Evolutionary conservation across 2,797 vertebrate species (phyloP).

Genomic region (Cossypha dichroa): DNA sequence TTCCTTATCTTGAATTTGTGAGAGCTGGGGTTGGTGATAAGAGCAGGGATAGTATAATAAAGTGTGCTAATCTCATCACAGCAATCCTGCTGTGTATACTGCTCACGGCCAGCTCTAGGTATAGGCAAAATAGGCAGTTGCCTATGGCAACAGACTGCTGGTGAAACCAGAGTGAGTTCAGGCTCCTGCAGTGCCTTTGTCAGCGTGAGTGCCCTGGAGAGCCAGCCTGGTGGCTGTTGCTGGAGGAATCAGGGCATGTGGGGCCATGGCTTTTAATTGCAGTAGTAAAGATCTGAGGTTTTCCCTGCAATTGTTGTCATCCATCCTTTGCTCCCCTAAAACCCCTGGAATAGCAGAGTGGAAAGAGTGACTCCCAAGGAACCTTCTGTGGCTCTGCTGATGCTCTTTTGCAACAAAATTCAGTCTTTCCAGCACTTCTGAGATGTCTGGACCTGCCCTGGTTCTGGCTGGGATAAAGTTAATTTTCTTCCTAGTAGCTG

Average conservation of each 20-base stretch:
- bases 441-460: neutral
- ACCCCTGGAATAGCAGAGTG: neutral
- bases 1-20: constrained; percentile 50
- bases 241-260: neutral
- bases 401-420: neutral
- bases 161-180: constrained; percentile 32
- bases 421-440: neutral
- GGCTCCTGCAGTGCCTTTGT: neutral
- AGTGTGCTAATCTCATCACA: constrained; percentile 55
- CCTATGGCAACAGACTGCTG: constrained; percentile 55
- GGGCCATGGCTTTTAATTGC: neutral
- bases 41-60: constrained; percentile 40
- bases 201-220: neutral
- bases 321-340: neutral
- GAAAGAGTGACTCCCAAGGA: neutral
- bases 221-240: neutral
- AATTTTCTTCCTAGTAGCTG: neutral
- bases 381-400: neutral
- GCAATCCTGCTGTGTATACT: constrained; percentile 15
- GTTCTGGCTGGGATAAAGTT: neutral
- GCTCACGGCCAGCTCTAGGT: constrained; percentile 41
- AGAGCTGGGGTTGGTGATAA: constrained; percentile 57
- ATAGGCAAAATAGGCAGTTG: constrained; percentile 63
- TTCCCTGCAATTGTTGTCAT: neutral
- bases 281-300: neutral